Base-by-base conservation (phyloP, 2,797 vertebrate genomes). In the Artibeus lituratus region DNA sequence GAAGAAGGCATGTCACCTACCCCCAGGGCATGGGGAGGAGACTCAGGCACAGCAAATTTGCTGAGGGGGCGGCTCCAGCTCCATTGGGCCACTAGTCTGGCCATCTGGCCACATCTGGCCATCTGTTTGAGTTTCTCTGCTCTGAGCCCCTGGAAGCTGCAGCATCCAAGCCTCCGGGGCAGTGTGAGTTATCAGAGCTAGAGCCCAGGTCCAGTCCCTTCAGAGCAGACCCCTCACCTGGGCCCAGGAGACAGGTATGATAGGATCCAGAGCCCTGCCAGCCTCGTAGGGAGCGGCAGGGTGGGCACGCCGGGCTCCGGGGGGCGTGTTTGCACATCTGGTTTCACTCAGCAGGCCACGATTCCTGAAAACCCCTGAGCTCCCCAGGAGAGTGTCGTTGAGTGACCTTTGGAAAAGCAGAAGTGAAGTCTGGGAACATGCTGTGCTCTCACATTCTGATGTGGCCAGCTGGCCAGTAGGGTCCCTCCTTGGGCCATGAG, bases 361-460 rank as follows among this genome's bases (percentile, higher is more conserved):
- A 96, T 97, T 97, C 94, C 97, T 96, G 87, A 98, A 97, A 98
- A 98, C 96, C 88, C 95, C 97, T 98, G 92, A 94, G 97, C 96
- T 98, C 96, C 97, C 96, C 97, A 86, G 78, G 98, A 98, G 97
- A 95, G 70, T 70, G 69, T 98, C 67, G 26, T 97, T 98, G 96
- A 96, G 96, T 96, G 95, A 96, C 97, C 91, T 98, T 95, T 87
- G 97, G 96, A 98, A 97, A 97, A 97, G 97, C 97, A 98, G 98
- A 98, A 98, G 97, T 98, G 49, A 96, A 98, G 97, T 96, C 94
- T 97, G 88, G 97, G 98, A 98, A 98, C 98, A 98, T 88, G 86
- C 14, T 98, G 98, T 98, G 97, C 98, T 96, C 95, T 97, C 74
- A 89, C 74, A 92, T 73, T 94, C 42, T 51, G 26, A 87, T 0